Percentiles rank a stretch among this genome's conserved stretches.
Conservation (phyloP, 2,797 vertebrate species). For the Nyctalus aviator region DNA sequence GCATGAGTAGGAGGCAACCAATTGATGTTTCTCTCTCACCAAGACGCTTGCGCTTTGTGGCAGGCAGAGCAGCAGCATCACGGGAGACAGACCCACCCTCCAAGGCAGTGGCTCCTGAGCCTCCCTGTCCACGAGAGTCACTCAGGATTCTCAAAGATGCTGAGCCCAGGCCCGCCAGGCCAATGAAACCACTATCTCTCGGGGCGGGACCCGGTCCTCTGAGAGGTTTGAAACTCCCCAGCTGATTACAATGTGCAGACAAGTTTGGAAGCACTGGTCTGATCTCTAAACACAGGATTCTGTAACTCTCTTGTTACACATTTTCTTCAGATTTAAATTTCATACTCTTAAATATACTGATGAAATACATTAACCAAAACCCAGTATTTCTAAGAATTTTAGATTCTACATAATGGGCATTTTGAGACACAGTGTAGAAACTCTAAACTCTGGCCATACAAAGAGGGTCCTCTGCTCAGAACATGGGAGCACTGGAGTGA, state of each 20-base stretch:
- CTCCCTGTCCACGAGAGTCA: not conserved
- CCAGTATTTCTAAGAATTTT: not conserved
- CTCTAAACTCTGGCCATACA: not conserved
- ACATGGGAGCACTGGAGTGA: not conserved
- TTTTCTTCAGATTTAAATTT: constrained; percentile 59
- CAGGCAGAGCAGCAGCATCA: not conserved
- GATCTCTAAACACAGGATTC: not conserved
- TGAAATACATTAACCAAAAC: not conserved
- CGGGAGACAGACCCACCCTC: not conserved
- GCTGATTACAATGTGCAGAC: not conserved
- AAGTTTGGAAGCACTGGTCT: not conserved
- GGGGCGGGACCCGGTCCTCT: not conserved
- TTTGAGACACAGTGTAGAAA: not conserved
- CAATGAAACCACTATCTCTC: not conserved
- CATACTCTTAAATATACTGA: not conserved
- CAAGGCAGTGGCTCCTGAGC: not conserved
- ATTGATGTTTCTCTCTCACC: not conserved
- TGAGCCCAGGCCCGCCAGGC: not conserved
- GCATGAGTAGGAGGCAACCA: not conserved
- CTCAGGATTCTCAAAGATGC: not conserved
- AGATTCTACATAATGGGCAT: not conserved
- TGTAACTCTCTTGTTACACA: not conserved
- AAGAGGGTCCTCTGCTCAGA: not conserved
- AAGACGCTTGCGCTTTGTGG: not conserved
- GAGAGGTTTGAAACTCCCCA: not conserved